Base-by-base conservation (phyloP, 2,888 invertebrate genomes). In the Apotomis capreana region DNA sequence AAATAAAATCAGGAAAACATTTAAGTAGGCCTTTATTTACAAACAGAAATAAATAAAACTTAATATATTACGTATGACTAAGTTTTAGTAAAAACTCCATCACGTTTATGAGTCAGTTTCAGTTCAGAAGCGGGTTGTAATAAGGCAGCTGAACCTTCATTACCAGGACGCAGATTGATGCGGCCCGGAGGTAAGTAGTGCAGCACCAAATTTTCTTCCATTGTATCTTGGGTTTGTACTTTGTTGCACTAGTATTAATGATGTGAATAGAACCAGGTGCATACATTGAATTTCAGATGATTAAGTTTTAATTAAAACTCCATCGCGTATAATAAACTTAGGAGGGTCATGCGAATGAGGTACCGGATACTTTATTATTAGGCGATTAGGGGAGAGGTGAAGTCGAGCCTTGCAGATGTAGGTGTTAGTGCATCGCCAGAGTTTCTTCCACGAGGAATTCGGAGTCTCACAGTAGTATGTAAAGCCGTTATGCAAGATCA, bases 401-500 rank as follows among this genome's bases (percentile, higher is more conserved):
- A 69, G 54, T 0, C 69, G 55, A n/a, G 69, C 68, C 4, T 59
- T 61, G 44, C 68, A 68, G 0, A 13, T 0, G 6, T 61, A 10
- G 2, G 61, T 44, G n/a, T 46, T 15, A 0, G 69, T 69, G 46
- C 61, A 69, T 13, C 69, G 61, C 69, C 69, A 69, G 6, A 63
- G 57, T 49, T 69, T 69, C 61, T 69, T 69, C 69, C 61, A 69
- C 3, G 10, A 5, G 9, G 6, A 40, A 40, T 40, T 58, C 5
- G 44, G 55, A 10, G 52, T 10, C 40, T 69, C 46, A 36, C 69
- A 69, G 59, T 74, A 74, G n/a, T 59, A 72, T 4, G 74, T 74
- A 65, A 71, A 76, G 4, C 74, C 70, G 5, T 76, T 46, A 4
- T 71, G 26, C 8, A 75, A 0, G 10, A 74, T 60, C 51, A 77